Conservation (phyloP, 2,797 vertebrate genomes). For the Oreochromis mossambicus region DNA sequence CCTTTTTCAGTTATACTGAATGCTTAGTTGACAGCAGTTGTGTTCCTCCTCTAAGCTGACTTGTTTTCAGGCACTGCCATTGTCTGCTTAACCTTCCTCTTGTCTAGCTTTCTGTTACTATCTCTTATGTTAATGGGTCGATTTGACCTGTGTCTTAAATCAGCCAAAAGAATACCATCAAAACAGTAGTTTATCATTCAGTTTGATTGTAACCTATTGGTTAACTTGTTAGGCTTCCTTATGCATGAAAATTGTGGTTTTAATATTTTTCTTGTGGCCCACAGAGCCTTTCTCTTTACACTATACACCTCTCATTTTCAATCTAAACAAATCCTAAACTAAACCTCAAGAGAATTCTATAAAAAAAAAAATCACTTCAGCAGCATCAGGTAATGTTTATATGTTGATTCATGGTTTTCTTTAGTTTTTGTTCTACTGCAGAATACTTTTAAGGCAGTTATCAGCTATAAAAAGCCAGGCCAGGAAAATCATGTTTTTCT, state of each 20-base stretch:
- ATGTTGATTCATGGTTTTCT: not conserved
- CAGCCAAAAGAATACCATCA: not conserved
- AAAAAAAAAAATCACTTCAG: not conserved
- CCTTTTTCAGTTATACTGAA: not conserved
- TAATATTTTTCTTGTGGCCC: not conserved
- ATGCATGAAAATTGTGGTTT: not conserved
- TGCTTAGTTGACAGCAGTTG: not conserved
- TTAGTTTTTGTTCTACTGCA: too few species aligned
- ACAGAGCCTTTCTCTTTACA: not conserved
- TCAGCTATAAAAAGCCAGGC: not conserved
- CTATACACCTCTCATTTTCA: not conserved
- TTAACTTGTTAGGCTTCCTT: not conserved
- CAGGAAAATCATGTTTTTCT: not conserved
- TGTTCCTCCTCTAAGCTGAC: not conserved
- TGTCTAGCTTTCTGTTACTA: not conserved
- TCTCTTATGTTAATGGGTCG: not conserved
- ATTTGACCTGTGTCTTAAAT: not conserved
- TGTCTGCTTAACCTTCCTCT: not conserved
- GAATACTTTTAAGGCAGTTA: too few species aligned
- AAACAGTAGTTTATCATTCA: not conserved
- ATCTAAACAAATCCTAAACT: not conserved
- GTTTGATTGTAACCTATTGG: not conserved
- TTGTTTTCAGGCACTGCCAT: slow-evolving; percentile 4
- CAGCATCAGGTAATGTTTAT: not conserved
- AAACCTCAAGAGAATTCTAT: not conserved